phyloP scores from a whole-genome alignment of 2,113 vertebrate species.

The Albula goreensis region DNA sequence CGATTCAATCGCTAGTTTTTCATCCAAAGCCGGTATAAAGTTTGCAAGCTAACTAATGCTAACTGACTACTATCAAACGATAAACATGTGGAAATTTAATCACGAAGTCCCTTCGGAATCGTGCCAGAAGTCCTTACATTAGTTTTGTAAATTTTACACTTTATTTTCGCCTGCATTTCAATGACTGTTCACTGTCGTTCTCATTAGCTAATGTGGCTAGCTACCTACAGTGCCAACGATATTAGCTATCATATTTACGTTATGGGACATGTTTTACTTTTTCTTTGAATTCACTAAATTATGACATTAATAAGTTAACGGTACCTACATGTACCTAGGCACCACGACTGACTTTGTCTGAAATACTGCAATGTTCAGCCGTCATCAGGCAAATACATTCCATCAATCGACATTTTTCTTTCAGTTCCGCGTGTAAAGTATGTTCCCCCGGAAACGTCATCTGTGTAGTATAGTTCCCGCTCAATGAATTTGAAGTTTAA shows the following conservation, averaged over 20 bases:
- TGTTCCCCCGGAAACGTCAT: slow-evolving; percentile 19
- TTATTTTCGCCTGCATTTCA: too few species aligned
- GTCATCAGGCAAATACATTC: neutral
- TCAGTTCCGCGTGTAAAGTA: slow-evolving; percentile 4
- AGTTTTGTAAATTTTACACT: too few species aligned
- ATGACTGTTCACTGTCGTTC: neutral
- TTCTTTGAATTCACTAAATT: neutral
- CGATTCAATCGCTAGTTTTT: neutral
- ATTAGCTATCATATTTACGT: neutral
- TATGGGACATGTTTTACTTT: neutral
- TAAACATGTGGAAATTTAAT: neutral
- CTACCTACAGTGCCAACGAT: neutral
- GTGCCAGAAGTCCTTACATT: neutral
- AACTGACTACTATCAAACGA: neutral
- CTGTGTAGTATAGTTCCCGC: neutral
- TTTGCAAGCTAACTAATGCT: neutral
- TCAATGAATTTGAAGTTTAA: neutral
- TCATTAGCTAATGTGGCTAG: neutral
- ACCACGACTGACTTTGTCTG: neutral
- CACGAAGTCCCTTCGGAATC: neutral
- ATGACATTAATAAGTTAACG: neutral
- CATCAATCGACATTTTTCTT: neutral
- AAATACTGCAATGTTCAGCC: neutral
- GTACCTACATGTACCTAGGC: neutral
- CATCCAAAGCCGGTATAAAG: neutral